Evolutionary conservation across 2,797 vertebrate genomes (phyloP).

Genomic region (Coccyzus lansbergi): DNA sequence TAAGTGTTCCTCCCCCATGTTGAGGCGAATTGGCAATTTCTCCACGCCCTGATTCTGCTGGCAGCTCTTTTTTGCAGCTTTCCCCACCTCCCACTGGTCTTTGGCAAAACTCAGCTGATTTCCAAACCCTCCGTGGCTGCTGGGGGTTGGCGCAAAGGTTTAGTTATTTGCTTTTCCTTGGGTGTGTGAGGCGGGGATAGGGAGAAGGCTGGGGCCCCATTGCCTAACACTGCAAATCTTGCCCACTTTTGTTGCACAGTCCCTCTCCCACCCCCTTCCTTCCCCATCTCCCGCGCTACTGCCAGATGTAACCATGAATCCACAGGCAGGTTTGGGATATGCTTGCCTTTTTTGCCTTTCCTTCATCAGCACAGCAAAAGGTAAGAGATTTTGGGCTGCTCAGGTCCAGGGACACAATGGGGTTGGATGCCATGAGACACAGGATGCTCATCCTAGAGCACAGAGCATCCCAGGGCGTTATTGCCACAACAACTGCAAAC

Average conservation of each 20-base stretch:
- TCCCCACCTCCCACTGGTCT: rapidly evolving
- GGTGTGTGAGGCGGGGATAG: neutral
- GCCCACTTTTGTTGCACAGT: neutral
- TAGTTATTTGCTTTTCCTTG: conserved; percentile 60
- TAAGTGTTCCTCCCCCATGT: neutral
- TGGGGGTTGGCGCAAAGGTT: conserved; percentile 23
- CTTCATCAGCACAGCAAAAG: neutral
- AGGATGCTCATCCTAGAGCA: neutral
- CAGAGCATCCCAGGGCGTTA: neutral
- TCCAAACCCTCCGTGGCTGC: conserved; percentile 11
- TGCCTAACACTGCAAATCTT: neutral
- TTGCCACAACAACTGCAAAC: neutral
- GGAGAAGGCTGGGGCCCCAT: neutral
- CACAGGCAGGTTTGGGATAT: rapidly evolving
- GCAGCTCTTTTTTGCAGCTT: neutral
- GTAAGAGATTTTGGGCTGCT: conserved; percentile 30
- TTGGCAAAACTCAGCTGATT: neutral
- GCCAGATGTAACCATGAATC: conserved; percentile 33
- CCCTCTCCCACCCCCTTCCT: neutral
- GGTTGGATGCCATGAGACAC: neutral
- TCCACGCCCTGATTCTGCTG: neutral
- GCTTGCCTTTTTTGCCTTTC: conserved; percentile 39
- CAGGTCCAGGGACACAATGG: rapidly evolving
- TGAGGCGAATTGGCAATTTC: neutral
- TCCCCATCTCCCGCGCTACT: neutral